Conservation (phyloP, 2,797 vertebrate species). For the Lepus oiostolus region DNA sequence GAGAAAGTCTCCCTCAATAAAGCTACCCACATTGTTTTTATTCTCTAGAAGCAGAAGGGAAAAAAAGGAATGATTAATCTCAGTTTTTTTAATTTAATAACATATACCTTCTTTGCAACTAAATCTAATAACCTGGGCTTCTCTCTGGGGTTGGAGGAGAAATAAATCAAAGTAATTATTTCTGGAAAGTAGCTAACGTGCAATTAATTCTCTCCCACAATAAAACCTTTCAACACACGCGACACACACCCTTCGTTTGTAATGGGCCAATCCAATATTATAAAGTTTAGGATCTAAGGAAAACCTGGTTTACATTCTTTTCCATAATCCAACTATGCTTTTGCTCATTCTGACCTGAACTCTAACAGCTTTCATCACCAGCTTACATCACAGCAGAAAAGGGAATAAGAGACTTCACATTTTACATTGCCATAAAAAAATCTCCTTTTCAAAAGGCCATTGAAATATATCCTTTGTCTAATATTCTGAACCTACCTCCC, state of each 20-base stretch:
- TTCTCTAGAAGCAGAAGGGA: slow-evolving; percentile 21
- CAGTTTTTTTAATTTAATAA: slow-evolving; percentile 71
- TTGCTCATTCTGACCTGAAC: neutral
- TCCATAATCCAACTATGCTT: neutral
- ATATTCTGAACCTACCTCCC: neutral
- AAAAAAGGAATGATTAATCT: neutral
- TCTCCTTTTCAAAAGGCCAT: neutral
- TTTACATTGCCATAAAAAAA: neutral
- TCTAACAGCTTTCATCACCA: neutral
- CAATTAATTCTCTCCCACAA: slow-evolving; percentile 45
- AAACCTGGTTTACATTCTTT: neutral
- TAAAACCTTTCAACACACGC: slow-evolving; percentile 26
- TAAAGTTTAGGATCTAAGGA: neutral
- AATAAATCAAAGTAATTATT: slow-evolving; percentile 79
- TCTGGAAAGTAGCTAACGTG: slow-evolving; percentile 70
- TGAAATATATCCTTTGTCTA: slow-evolving; percentile 3
- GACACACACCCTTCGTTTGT: neutral
- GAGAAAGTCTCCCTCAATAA: slow-evolving; percentile 31
- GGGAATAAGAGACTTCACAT: neutral
- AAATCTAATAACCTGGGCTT: slow-evolving; percentile 69
- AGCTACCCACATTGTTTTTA: slow-evolving; percentile 34
- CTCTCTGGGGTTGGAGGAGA: neutral
- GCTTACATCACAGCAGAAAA: neutral
- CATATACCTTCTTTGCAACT: slow-evolving; percentile 62
- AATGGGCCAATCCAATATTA: neutral